These are phyloP conservation scores for Brachyopa scutellaris DNA, from an alignment of 2,888 invertebrate genomes.

Conservation along the genomic window DNA sequence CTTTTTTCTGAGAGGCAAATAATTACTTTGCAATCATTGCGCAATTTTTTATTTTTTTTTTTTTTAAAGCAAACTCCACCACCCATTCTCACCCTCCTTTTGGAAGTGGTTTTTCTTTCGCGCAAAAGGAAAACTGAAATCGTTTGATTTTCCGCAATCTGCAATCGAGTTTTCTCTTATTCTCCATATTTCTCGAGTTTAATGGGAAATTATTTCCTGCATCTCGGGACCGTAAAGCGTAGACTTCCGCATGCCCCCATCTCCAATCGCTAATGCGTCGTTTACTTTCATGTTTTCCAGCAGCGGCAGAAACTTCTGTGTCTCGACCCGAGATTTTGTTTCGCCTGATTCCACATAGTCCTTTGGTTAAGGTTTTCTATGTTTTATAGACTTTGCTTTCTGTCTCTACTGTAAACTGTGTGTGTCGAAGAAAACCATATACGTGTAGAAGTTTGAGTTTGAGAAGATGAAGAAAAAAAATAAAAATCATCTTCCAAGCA, in stretches of 20 bases:
- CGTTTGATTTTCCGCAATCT: conserved; percentile 70
- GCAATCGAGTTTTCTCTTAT: conserved; percentile 31
- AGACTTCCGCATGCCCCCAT: conserved; percentile 65
- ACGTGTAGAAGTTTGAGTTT: background rate
- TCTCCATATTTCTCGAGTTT: conserved; percentile 40
- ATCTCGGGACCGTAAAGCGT: conserved; percentile 56
- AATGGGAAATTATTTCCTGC: conserved; percentile 72
- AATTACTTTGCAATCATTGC: conserved; percentile 72
- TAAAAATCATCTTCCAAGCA: conserved; percentile 24
- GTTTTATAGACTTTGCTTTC: conserved; percentile 19
- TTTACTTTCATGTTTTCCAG: conserved; percentile 69
- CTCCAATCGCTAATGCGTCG: conserved; percentile 57
- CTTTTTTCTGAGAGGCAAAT: conserved; percentile 68
- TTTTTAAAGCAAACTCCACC: no score
- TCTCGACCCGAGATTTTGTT: conserved; percentile 49
- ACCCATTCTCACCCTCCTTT: background rate
- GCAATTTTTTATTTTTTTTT: conserved; percentile 33
- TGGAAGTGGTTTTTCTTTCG: conserved; percentile 8
- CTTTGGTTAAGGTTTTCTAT: background rate
- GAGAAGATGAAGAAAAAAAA: conserved; percentile 20
- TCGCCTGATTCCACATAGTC: conserved; percentile 18
- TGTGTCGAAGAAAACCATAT: conserved; percentile 10
- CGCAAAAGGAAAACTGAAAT: conserved; percentile 43
- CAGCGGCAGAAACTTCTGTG: conserved; percentile 51
- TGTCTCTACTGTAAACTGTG: background rate